Percentiles rank a stretch among this genome's conserved stretches.
These are phyloP conservation scores for Pica pica DNA, from an alignment of 2,113 vertebrate species.

Conservation along the genomic window DNA sequence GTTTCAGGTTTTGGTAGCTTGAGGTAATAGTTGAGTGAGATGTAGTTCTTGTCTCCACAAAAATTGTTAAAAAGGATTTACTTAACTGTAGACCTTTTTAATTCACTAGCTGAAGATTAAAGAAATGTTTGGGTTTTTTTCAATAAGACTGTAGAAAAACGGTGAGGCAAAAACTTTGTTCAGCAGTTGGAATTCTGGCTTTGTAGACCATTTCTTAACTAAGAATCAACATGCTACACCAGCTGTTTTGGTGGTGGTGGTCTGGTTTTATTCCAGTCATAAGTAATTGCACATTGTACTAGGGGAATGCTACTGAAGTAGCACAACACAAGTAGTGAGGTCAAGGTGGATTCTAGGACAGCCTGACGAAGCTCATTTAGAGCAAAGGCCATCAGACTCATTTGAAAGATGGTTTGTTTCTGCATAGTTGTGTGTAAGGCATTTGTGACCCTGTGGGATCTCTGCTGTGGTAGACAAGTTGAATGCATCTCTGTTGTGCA, in stretches of 20 bases:
- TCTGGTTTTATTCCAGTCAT: neutral
- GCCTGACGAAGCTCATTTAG: neutral
- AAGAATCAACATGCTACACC: neutral
- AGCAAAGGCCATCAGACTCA: neutral
- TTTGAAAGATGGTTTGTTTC: neutral
- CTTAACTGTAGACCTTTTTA: neutral
- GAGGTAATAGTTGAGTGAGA: neutral
- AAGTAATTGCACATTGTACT: neutral
- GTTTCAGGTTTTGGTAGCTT: neutral
- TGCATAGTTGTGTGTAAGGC: neutral
- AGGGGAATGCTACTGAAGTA: neutral
- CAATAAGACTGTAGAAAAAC: neutral
- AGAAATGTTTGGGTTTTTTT: neutral
- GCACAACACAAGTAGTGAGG: neutral
- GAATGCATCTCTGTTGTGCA: neutral
- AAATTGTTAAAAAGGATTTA: neutral
- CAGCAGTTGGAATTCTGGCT: neutral
- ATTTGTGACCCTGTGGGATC: neutral
- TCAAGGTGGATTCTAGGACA: neutral
- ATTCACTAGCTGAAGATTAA: neutral
- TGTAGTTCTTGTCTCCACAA: neutral
- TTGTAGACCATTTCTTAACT: neutral
- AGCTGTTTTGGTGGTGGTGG: neutral
- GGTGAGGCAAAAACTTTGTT: neutral
- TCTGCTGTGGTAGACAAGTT: neutral